Conservation (phyloP, 2,113 vertebrate genomes). For the Protomyctophum bolini region DNA sequence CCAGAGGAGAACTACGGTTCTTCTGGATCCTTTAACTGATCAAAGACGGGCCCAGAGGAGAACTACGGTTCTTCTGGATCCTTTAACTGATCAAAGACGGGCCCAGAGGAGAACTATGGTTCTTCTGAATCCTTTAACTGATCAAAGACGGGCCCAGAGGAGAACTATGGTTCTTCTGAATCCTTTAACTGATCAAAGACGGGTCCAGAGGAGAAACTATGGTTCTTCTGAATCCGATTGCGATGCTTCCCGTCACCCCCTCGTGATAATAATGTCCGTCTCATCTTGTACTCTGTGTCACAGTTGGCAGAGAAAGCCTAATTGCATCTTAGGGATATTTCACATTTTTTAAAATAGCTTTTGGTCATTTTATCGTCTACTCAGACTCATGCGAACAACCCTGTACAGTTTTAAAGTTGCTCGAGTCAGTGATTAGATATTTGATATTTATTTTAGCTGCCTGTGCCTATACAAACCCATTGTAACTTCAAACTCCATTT, state of each 20-base stretch:
- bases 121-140: no score
- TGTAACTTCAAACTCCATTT: no score
- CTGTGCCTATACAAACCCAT: no score
- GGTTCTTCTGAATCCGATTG: background rate
- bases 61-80: no score
- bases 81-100: constrained; percentile 19
- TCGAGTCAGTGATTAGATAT: no score
- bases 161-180: no score
- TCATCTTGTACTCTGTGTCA: constrained; percentile 18
- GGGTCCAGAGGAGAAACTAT: background rate
- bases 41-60: background rate
- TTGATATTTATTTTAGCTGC: no score
- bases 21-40: background rate
- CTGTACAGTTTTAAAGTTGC: no score
- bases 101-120: background rate
- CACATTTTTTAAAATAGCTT: no score
- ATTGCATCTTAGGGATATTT: background rate
- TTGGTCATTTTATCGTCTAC: no score
- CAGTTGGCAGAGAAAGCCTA: constrained; percentile 16
- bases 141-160: constrained; percentile 5
- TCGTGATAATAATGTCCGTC: constrained; percentile 3
- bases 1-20: background rate
- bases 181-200: constrained; percentile 20
- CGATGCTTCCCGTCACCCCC: background rate
- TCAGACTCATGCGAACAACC: no score